These are phyloP conservation scores for Eupeodes latifasciatus DNA, from an alignment of 2,888 invertebrate species.

Conservation along the genomic window DNA sequence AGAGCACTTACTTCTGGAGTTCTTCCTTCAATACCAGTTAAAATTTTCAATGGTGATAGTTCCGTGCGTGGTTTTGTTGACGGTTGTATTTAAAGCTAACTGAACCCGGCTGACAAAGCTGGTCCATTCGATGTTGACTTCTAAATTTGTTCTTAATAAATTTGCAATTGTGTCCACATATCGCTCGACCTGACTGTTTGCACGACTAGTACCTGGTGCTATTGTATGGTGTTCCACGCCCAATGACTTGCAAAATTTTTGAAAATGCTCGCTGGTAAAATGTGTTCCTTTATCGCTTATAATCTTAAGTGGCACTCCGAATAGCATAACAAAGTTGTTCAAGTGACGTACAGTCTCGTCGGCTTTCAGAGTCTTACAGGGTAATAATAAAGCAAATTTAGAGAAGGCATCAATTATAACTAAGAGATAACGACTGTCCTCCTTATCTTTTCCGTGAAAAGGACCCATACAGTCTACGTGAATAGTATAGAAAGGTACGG, in stretches of 20 bases:
- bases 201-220: neutral
- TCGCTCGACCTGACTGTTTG: neutral
- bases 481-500: neutral
- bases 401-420: neutral
- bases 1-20: conserved; percentile 1
- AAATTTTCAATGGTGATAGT: neutral
- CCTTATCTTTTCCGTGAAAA: neutral
- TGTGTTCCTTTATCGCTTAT: neutral
- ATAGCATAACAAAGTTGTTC: neutral
- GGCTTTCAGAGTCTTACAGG: conserved; percentile 38
- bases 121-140: conserved; percentile 20
- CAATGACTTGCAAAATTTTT: neutral
- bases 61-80: conserved; percentile 6
- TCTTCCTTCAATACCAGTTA: conserved; percentile 5
- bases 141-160: neutral
- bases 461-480: neutral
- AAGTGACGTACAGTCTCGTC: neutral
- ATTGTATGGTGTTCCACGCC: conserved; percentile 1
- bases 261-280: conserved; percentile 36
- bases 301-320: neutral
- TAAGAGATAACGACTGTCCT: neutral
- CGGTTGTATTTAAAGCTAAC: conserved; percentile 31
- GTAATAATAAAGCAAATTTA: neutral
- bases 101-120: conserved; percentile 37
- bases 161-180: neutral